These are phyloP conservation scores for Cephus runcator DNA, from an alignment of 2,888 invertebrate species.

Conservation along the genomic window DNA sequence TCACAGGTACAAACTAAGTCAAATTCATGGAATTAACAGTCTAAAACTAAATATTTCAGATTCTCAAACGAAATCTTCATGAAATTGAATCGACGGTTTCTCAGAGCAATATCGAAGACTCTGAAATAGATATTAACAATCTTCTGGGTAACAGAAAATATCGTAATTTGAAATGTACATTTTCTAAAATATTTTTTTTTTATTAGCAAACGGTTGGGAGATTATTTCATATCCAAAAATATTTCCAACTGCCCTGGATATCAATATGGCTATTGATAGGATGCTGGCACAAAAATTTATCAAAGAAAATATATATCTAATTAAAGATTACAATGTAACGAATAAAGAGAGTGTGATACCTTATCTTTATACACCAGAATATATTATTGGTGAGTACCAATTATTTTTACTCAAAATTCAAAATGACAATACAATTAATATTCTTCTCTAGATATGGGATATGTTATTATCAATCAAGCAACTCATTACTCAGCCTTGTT, in stretches of 20 bases:
- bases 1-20: neutral
- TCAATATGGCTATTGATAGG: slow-evolving; percentile 73
- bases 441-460: slow-evolving; percentile 66
- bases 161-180: neutral
- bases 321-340: slow-evolving; percentile 50
- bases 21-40: neutral
- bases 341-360: slow-evolving; percentile 64
- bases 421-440: neutral
- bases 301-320: slow-evolving; percentile 61
- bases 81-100: neutral
- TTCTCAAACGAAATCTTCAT: neutral
- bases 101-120: neutral
- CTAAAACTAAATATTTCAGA: neutral
- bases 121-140: neutral
- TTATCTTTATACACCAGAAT: slow-evolving; percentile 67
- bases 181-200: neutral
- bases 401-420: neutral
- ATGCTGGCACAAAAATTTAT: slow-evolving; percentile 67
- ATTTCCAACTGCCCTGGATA: slow-evolving; percentile 70
- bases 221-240: slow-evolving; percentile 62
- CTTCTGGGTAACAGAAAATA: neutral
- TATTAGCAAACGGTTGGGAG: slow-evolving; percentile 55
- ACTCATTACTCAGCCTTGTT: slow-evolving; percentile 66
- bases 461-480: slow-evolving; percentile 67
- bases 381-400: slow-evolving; percentile 61